phyloP scores from a whole-genome alignment of 2,888 invertebrate genomes.

The Hydropsyche betteni region DNA sequence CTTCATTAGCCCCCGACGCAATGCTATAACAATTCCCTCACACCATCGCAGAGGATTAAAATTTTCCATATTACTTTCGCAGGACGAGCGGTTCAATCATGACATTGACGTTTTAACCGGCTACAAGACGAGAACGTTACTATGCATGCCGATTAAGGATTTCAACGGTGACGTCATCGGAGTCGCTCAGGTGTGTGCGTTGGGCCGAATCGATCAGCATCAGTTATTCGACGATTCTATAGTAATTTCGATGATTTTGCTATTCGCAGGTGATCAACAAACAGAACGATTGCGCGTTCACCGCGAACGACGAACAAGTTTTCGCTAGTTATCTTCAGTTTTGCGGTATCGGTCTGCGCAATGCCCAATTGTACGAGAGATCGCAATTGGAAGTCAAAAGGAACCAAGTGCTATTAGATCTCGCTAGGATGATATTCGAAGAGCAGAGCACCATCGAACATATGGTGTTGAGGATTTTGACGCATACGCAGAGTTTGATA shows the following conservation, averaged over 20 bases:
- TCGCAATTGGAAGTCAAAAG: slow-evolving; percentile 94
- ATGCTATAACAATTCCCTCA: not conserved
- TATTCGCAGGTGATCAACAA: slow-evolving; percentile 83
- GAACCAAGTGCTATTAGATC: slow-evolving; percentile 91
- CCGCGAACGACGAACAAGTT: slow-evolving; percentile 87
- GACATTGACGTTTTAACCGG: slow-evolving; percentile 94
- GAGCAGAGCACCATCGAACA: slow-evolving; percentile 97
- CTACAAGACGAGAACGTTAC: slow-evolving; percentile 88
- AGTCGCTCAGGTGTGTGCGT: slow-evolving; percentile 83
- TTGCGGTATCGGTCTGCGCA: slow-evolving; percentile 93
- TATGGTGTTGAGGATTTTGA: slow-evolving; percentile 91
- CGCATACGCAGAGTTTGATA: slow-evolving; percentile 93
- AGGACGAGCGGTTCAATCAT: slow-evolving; percentile 92
- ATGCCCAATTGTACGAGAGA: slow-evolving; percentile 95
- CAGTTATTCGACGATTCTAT: not conserved
- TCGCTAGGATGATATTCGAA: slow-evolving; percentile 96
- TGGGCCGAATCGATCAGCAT: not conserved
- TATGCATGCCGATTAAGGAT: slow-evolving; percentile 97
- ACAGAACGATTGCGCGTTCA: slow-evolving; percentile 84
- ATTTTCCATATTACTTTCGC: slow-evolving; percentile 51
- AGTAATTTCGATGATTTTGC: not conserved
- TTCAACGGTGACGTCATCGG: slow-evolving; percentile 94
- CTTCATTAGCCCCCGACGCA: slow-evolving; percentile 34
- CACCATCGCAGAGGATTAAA: not conserved
- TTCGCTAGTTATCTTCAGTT: slow-evolving; percentile 94